Evolutionary conservation across 2,113 vertebrate genomes (phyloP), one percentile per base, ranked within the genome.

Genomic region (sheep (Ovis aries)): DNA sequence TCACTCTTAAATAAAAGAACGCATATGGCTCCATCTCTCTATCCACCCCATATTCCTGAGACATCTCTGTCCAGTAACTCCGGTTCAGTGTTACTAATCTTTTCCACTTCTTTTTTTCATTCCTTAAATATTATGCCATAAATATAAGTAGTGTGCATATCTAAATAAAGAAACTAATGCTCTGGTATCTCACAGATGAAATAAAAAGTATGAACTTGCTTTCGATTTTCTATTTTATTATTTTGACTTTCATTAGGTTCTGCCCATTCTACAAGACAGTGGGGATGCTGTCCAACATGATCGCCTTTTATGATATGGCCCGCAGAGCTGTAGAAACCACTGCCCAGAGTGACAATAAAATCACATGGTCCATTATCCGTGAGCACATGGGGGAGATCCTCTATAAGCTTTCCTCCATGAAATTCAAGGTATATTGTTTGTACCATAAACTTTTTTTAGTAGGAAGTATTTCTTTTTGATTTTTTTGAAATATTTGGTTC

Each of bases 221-320:
- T 92, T 94, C 33, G 55, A 59, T 29, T 86, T 96, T 97, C 84
- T 95, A 53, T 87, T 81, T 81, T 36, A 93, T 81, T 95, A 23
- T 71, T 88, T 80, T 96, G 12, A 29, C 86, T 60, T 92, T 92
- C 7, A 14, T 98, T 98, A 99, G 99, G 98, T 99, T 99, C 98
- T 99, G 99, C 98, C 99, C 99, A 11, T 99, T 99, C 98, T 99
- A 99, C 95, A 99, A 99, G 98, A 99, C 99, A 0, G 99, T 99
- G 71, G 99, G 99, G 64, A 99, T 99, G 98, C 99, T 99, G 95
- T 99, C 99, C 98, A 99, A 99, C 98, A 99, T 99, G 99, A 99
- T 99, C 36, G 98, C 99, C 0, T 99, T 99, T 97, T 99, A 99
- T 50, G 99, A 99, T 96, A 99, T 99, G 99, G 99, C 99, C 4